Evolutionary conservation across 2,113 vertebrate genomes (phyloP).

Genomic region (Pachyramphus minor): DNA sequence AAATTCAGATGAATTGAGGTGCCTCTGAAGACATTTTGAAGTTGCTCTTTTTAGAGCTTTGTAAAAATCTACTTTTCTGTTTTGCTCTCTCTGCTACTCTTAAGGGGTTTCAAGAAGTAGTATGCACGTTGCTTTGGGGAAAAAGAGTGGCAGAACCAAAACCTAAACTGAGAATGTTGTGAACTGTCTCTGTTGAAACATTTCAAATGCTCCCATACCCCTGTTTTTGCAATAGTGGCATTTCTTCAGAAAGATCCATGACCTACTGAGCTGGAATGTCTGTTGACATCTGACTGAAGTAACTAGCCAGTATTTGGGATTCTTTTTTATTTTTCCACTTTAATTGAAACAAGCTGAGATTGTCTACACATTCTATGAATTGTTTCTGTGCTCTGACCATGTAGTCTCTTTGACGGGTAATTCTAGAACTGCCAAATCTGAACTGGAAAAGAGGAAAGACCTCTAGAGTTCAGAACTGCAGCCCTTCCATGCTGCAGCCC

Average conservation of each 20-base stretch:
- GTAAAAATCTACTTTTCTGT: neutral
- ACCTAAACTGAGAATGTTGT: neutral
- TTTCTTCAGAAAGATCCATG: neutral
- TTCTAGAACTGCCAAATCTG: neutral
- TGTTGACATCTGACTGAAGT: constrained; percentile 14
- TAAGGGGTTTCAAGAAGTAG: neutral
- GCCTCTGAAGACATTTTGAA: neutral
- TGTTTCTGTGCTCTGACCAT: neutral
- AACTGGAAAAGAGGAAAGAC: neutral
- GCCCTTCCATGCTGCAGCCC: neutral
- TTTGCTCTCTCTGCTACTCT: neutral
- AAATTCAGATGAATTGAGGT: neutral
- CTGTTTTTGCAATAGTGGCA: neutral
- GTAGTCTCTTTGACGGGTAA: neutral
- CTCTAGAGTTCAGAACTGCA: neutral
- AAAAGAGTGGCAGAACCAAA: neutral
- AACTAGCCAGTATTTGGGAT: neutral
- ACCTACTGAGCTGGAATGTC: neutral
- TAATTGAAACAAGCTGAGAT: constrained; percentile 36
- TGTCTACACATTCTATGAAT: neutral
- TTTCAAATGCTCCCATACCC: neutral
- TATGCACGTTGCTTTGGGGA: neutral
- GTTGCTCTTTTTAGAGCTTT: neutral
- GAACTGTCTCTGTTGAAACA: neutral
- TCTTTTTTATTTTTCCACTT: neutral